Conservation (phyloP, 1,140 invertebrate species). For the Nephotettix cincticeps region DNA sequence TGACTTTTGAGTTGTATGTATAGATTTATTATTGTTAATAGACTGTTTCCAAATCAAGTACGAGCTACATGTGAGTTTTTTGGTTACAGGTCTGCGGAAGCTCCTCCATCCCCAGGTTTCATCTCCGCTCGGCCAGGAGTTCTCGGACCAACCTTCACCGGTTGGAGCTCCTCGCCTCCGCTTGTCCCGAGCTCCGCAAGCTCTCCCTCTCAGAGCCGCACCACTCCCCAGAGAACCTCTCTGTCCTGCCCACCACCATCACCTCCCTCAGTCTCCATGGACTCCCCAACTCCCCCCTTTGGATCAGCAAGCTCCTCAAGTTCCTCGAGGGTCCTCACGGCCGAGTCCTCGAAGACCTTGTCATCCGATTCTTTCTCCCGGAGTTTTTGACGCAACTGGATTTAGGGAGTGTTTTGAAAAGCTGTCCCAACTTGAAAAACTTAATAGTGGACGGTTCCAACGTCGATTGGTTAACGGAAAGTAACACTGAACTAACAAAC, state of each 20-base stretch:
- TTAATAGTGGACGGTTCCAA: conserved; percentile 47
- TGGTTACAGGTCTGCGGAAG: background rate
- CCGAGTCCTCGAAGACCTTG: conserved; percentile 45
- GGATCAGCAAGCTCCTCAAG: conserved; percentile 48
- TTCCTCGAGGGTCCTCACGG: conserved; percentile 48
- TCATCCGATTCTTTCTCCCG: conserved; percentile 44
- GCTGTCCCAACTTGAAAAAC: conserved; percentile 46
- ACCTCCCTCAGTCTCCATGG: conserved; percentile 49
- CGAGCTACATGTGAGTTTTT: no score
- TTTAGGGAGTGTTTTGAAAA: conserved; percentile 45
- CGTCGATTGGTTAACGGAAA: conserved; percentile 45
- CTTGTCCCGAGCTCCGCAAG: conserved; percentile 49
- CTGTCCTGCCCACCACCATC: conserved; percentile 46
- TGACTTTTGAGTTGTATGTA: no score
- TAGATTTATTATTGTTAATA: no score
- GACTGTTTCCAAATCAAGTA: no score
- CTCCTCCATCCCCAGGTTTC: conserved; percentile 40
- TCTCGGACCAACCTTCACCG: conserved; percentile 33
- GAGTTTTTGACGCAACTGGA: conserved; percentile 45
- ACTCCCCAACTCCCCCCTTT: conserved; percentile 46
- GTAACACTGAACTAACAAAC: conserved; percentile 42
- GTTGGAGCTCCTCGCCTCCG: conserved; percentile 48
- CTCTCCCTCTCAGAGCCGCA: conserved; percentile 50
- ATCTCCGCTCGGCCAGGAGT: conserved; percentile 30
- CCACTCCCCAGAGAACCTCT: conserved; percentile 48